Evolutionary conservation across 2,113 vertebrate species (phyloP).

Genomic region (Marcusenius ussheri): DNA sequence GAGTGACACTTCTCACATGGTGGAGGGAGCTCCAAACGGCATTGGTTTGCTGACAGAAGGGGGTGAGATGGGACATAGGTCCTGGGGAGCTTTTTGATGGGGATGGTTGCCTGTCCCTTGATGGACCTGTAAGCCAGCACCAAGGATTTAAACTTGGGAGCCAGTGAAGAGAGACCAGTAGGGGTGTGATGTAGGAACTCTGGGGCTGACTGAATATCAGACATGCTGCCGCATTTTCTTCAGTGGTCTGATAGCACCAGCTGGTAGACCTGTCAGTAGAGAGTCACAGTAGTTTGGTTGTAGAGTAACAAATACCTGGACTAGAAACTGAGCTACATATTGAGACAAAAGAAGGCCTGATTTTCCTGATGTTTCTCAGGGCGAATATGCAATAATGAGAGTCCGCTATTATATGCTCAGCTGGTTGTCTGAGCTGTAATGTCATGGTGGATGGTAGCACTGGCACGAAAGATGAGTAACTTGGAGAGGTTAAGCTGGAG

Average conservation of each 20-base stretch:
- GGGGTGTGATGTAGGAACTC: background rate
- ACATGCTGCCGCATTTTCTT: background rate
- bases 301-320: background rate
- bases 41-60: background rate
- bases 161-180: background rate
- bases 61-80: background rate
- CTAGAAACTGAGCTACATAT: background rate
- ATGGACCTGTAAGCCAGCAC: background rate
- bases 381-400: background rate
- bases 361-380: background rate
- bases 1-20: background rate
- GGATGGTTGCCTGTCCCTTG: background rate
- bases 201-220: background rate
- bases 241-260: background rate
- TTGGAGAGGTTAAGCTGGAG: background rate
- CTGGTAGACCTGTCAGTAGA: background rate
- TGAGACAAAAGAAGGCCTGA: background rate
- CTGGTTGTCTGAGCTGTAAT: background rate
- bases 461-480: no score
- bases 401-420: background rate
- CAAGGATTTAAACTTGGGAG: background rate
- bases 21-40: background rate
- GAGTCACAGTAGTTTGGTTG: background rate
- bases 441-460: background rate
- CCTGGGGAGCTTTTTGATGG: background rate